phyloP scores from a whole-genome alignment of 2,797 vertebrate species.

The Heliangelus exortis region DNA sequence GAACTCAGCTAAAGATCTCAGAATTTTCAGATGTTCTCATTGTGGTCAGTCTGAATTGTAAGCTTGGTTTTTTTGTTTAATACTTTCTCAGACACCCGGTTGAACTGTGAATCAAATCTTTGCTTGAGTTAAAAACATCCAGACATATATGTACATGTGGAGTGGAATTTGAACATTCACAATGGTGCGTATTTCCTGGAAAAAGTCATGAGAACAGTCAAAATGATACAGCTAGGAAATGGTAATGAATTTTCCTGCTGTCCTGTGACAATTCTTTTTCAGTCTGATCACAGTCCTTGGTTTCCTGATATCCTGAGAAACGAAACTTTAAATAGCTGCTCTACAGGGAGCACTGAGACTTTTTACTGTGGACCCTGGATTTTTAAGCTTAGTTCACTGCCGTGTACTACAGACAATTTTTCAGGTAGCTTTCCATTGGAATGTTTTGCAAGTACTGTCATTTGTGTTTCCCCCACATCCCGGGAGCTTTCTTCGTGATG shows the following conservation, averaged over 20 bases:
- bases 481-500: conserved; percentile 89
- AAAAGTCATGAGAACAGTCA: background rate
- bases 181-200: background rate
- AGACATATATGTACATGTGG: background rate
- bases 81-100: background rate
- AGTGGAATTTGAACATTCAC: background rate
- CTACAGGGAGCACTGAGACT: background rate
- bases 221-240: conserved; percentile 2
- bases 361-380: background rate
- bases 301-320: background rate
- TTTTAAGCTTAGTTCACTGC: background rate
- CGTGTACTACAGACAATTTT: background rate
- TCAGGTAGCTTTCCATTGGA: conserved; percentile 72
- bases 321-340: background rate
- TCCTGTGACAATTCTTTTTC: background rate
- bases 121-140: background rate
- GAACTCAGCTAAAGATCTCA: background rate
- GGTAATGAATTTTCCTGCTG: conserved; percentile 6
- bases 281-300: background rate
- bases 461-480: conserved; percentile 79
- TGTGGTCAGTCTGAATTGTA: background rate
- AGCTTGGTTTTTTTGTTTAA: background rate
- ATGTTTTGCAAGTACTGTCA: conserved; percentile 72
- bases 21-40: background rate
- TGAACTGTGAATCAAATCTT: background rate